Evolutionary conservation across 2,113 vertebrate species (phyloP).

Genomic region (Bufo gargarizans): DNA sequence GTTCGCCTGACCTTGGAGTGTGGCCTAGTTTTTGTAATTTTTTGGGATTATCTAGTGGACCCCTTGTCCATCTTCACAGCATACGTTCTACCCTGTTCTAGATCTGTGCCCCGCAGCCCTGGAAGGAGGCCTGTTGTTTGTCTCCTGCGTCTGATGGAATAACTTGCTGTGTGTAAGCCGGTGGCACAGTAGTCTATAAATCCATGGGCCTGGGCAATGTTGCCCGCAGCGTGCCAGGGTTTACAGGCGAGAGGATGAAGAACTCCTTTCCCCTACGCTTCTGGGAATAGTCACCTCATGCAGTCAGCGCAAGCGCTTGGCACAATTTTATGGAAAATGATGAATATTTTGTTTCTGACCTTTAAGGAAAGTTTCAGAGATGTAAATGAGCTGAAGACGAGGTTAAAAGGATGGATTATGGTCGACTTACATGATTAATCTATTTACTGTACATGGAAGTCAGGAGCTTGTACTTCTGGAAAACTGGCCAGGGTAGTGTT

Average conservation of each 20-base stretch:
- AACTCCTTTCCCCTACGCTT: conserved; percentile 29
- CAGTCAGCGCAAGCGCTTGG: conserved; percentile 6
- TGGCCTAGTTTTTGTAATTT: too few relatives aligned
- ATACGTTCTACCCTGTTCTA: too few relatives aligned
- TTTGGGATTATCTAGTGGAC: too few relatives aligned
- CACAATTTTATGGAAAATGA: conserved; percentile 29
- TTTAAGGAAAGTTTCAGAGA: conserved; percentile 35
- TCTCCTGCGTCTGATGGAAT: not conserved
- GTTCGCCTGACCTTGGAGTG: too few relatives aligned
- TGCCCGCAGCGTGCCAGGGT: not conserved
- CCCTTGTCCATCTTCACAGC: not conserved
- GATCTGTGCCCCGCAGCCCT: too few relatives aligned
- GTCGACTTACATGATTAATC: conserved; percentile 31
- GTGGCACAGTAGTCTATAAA: conserved; percentile 46
- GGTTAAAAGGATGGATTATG: conserved; percentile 30
- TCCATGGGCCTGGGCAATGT: not conserved
- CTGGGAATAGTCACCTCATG: conserved; percentile 18
- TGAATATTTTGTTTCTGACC: conserved; percentile 20
- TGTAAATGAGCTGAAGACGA: conserved; percentile 11
- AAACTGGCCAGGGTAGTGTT: conserved; percentile 9
- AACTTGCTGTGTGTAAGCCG: not conserved
- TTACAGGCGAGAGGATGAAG: not conserved
- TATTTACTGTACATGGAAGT: not conserved
- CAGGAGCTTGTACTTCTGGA: not conserved
- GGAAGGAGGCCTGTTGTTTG: not conserved